Evolutionary conservation across 1,140 invertebrate genomes (phyloP).

Genomic region (Trachymyrmex septentrionalis): DNA sequence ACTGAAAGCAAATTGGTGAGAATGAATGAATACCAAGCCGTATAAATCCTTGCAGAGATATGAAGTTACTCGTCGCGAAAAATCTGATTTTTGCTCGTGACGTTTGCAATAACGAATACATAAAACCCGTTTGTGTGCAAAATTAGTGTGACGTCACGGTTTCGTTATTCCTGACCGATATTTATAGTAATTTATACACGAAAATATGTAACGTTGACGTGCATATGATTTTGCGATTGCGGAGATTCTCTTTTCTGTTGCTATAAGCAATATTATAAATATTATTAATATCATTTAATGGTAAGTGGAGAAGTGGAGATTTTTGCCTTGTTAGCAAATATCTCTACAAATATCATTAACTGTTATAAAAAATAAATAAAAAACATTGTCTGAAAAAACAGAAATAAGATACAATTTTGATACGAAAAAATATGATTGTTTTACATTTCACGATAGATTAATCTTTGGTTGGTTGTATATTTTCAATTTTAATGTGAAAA

Average conservation of each 20-base stretch:
- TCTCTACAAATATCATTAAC: background rate
- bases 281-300: background rate
- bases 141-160: conserved; percentile 37
- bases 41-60: conserved; percentile 62
- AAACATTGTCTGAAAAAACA: background rate
- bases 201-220: background rate
- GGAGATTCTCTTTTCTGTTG: background rate
- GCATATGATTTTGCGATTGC: background rate
- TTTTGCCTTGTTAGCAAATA: conserved; percentile 1
- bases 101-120: conserved; percentile 28
- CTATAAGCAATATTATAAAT: background rate
- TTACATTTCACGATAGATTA: background rate
- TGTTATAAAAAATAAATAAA: background rate
- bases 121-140: conserved; percentile 11
- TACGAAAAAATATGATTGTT: background rate
- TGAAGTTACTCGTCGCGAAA: conserved; percentile 30
- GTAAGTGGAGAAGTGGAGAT: background rate
- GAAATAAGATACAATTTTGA: background rate
- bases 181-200: conserved; percentile 30
- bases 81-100: conserved; percentile 23
- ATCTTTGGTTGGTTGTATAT: background rate
- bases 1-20: conserved; percentile 41
- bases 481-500: background rate
- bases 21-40: conserved; percentile 28
- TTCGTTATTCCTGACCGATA: conserved; percentile 26